Evolutionary conservation across 64 coral and sea anemone genomes (phyloP).

Genomic region (Dendronephthya gigantea): DNA sequence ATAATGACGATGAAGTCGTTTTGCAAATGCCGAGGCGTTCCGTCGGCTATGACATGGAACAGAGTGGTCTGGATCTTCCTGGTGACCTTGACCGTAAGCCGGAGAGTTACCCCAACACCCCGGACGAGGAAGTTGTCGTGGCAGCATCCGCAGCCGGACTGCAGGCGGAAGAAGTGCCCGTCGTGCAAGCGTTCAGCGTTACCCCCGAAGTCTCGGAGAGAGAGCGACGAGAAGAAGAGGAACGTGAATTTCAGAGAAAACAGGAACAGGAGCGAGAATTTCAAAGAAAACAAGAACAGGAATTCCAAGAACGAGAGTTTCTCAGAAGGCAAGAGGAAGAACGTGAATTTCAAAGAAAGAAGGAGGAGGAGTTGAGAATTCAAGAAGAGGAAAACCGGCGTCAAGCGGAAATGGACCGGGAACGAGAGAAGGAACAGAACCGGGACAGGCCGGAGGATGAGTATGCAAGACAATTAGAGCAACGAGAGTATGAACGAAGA

Average conservation of each 20-base stretch:
- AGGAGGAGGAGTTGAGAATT: background rate
- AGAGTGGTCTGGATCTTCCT: background rate
- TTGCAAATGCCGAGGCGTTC: background rate
- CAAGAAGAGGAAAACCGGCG: background rate
- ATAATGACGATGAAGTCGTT: background rate
- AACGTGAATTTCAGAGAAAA: conserved; percentile 46
- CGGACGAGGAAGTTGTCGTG: background rate
- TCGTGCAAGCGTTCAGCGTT: background rate
- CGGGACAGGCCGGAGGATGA: background rate
- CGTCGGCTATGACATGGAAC: background rate
- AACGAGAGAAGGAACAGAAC: background rate
- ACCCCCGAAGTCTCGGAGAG: background rate
- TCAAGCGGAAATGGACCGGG: background rate
- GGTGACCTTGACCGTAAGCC: background rate
- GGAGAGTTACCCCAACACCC: background rate
- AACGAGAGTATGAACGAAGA: conserved; percentile 11
- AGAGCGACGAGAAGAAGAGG: background rate
- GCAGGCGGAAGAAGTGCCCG: background rate
- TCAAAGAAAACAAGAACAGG: conserved; percentile 57
- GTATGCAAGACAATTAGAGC: background rate
- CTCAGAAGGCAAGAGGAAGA: conserved; percentile 67
- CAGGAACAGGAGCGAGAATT: conserved; percentile 66
- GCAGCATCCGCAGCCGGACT: background rate
- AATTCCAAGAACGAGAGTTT: conserved; percentile 45
- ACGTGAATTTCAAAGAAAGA: conserved; percentile 47